phyloP scores from a whole-genome alignment of 2,888 invertebrate genomes.

The Cephus runcator region DNA sequence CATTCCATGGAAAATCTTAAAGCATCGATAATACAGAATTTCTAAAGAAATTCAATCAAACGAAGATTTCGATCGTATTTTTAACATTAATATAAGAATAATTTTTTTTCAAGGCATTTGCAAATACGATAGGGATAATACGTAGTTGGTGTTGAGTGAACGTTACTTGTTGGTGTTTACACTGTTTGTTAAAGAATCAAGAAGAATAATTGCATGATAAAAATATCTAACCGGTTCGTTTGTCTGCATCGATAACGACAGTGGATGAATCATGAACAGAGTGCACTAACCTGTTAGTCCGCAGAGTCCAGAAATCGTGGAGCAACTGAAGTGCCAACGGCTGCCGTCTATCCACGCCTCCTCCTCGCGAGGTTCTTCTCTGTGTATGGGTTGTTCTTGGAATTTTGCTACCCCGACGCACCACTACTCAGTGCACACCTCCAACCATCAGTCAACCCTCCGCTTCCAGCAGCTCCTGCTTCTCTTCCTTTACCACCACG shows the following conservation, averaged over 20 bases:
- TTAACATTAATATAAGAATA: neutral
- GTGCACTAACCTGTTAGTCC: conserved; percentile 54
- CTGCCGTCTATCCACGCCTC: conserved; percentile 32
- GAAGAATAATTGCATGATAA: neutral
- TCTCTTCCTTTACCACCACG: conserved; percentile 14
- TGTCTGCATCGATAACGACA: neutral
- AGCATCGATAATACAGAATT: neutral
- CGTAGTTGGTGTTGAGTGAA: neutral
- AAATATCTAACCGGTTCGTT: neutral
- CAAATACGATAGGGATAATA: neutral
- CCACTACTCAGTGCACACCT: conserved; percentile 21
- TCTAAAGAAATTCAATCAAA: neutral
- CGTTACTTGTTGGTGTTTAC: neutral
- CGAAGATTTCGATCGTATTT: neutral
- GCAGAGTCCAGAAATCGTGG: conserved; percentile 61
- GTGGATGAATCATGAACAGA: neutral
- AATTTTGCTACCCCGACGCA: conserved; percentile 33
- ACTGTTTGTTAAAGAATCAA: neutral
- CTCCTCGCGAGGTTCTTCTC: conserved; percentile 11
- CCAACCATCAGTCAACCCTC: conserved; percentile 14
- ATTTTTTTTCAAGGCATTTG: neutral
- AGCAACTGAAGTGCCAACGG: conserved; percentile 53
- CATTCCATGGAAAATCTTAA: neutral
- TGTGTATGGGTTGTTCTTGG: conserved; percentile 32
- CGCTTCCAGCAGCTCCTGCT: conserved; percentile 6